phyloP scores from a whole-genome alignment of 2,113 vertebrate species.

The Campylorhamphus procurvoides region DNA sequence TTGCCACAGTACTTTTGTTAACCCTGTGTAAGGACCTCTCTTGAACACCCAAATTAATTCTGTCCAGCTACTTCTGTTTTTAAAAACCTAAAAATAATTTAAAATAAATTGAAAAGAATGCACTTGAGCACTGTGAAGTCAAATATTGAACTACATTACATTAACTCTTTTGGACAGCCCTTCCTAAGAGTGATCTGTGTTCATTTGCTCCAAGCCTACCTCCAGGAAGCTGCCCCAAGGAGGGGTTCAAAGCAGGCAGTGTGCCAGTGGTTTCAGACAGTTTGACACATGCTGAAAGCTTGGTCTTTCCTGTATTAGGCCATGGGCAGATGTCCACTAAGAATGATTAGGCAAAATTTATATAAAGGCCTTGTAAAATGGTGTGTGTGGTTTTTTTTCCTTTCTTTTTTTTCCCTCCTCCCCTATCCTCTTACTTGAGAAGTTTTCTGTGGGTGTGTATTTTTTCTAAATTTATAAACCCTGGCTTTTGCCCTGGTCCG shows the following conservation, averaged over 20 bases:
- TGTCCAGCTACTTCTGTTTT: background rate
- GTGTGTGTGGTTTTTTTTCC: background rate
- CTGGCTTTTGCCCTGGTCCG: background rate
- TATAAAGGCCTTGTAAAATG: background rate
- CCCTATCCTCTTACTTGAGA: background rate
- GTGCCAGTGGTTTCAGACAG: background rate
- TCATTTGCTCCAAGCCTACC: background rate
- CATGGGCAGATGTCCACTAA: constrained; percentile 4
- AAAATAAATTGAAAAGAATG: background rate
- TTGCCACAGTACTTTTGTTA: background rate
- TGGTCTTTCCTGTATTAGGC: background rate
- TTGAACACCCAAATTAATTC: background rate
- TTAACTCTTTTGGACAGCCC: background rate
- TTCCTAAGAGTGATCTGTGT: fast-evolving
- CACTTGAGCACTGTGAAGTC: background rate
- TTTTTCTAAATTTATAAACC: constrained; percentile 29
- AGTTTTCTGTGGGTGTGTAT: constrained; percentile 11
- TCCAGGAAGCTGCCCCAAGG: background rate
- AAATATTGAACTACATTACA: background rate
- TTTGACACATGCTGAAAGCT: background rate
- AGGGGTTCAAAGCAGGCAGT: background rate
- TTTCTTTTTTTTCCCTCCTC: background rate
- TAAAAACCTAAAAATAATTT: background rate
- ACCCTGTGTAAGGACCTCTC: background rate
- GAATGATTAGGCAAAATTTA: constrained; percentile 49